Evolutionary conservation across 2,113 vertebrate genomes (phyloP), one percentile per base, ranked within the genome.

Genomic region (Albula goreensis): DNA sequence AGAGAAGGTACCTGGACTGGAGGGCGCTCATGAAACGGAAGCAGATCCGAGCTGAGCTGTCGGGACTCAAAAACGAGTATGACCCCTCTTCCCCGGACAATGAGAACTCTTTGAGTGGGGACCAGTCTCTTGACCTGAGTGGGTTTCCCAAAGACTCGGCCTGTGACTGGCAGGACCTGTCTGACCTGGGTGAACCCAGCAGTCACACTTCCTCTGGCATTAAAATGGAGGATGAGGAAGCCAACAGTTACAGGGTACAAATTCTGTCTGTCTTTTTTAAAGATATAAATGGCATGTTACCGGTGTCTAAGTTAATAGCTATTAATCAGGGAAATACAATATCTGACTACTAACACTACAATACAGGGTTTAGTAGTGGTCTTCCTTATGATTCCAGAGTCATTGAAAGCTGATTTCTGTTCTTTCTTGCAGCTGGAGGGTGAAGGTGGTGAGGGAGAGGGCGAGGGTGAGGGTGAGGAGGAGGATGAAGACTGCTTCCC

Each of bases 401-500:
- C 11, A 48, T 63, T 51, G 63, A 11, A 74, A 57, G 50, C 51
- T 25, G 52, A 7, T 50, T 7, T 66, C 25, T 82, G 11, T 80
- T 11, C 15, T 81, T 31, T 50, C 88, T 56, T n/a, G 49, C 63
- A 94, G 94, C 82, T 94, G 89, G 92, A 93, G 0, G 88, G 88
- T 1, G 92, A 93, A 9, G 89, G 87, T 49, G 92, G 51, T 17
- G 88, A 87, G 50, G 86, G 90, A 5, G 89, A 91, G 22, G 93
- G 63, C 31, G 92, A 92, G 2, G 90, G 82, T 11, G 85, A 82
- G 56, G 87, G 66, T 0, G 91, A 90, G 22, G 97, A 97, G 79
- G 95, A 98, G 17, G 97, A 98, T 70, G 97, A 98, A 82, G 97
- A 98, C 88, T 97, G 97, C 89, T 89, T 99, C 87, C 97, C 97